Base-by-base conservation (phyloP, 2,888 invertebrate genomes). In the Eilema sororculum region DNA sequence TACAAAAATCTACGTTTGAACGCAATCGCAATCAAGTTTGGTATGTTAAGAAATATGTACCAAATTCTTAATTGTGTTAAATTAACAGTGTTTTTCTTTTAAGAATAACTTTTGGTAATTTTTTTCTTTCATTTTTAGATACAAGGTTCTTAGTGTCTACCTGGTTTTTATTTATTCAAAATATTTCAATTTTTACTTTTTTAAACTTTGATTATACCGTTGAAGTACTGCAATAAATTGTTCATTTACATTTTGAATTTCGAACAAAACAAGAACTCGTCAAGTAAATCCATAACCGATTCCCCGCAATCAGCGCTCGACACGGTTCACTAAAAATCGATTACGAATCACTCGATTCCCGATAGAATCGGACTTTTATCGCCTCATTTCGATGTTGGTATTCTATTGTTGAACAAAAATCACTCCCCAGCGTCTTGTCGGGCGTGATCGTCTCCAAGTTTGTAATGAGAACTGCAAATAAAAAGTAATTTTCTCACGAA, bases 311-410 rank as follows among this genome's bases (percentile, higher is more conserved):
- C 63, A 68, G n/a, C 16, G 30, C 30, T 41, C 24, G 33, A 65
- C 66, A 12, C 64, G 59, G 71, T 58, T 71, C 67, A 37, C 71
- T 64, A 67, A 22, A 69, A 77, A 77, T 77, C 62, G 69, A 77
- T 74, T 69, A 33, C 58, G 71, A 79, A 81, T 77, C 52, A 46
- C 37, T 71, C 61, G 58, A 79, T 66, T 81, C 79, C 71, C 77
- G 10, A 68, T 25, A 56, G 81, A 74, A 72, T 77, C 13, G 46
- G 69, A 71, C 71, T 79, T 77, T 69, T 69, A 77, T 77, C 30
- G 61, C 68, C 46, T 71, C 67, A 63, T 71, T 71, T 37, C 16
- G 46, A 60, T 77, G 68, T 71, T 77, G 77, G 75, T 79, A 71
- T 69, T 70, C 65, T 64, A 70, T 80, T 77, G 78, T 79, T 68